A percentile compares a stretch with the other conserved stretches of the same genome.
Evolutionary conservation across 1,140 invertebrate species (phyloP).

Genomic region (Alviniconcha marisindica): DNA sequence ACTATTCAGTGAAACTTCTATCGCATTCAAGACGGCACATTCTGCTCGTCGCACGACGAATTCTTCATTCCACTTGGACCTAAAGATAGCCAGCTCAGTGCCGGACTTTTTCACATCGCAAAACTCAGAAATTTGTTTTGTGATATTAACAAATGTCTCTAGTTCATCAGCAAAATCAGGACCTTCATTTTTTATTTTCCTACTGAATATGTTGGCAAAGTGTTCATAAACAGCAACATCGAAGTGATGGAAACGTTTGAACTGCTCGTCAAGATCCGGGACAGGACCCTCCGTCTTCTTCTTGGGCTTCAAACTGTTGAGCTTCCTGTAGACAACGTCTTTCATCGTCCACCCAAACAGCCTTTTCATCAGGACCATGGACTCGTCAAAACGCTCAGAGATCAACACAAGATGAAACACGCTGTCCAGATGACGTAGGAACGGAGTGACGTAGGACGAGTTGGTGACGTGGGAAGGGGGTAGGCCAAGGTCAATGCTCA

Average conservation of each 20-base stretch:
- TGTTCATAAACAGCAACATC: conserved; percentile 51
- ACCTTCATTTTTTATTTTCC: conserved; percentile 25
- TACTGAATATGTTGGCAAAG: conserved; percentile 41
- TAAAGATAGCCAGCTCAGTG: too few species aligned
- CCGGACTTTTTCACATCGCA: too few species aligned
- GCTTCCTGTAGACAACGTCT: conserved; percentile 6
- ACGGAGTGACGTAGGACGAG: conserved; percentile 36
- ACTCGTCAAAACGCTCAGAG: conserved; percentile 78
- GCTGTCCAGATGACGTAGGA: conserved; percentile 44
- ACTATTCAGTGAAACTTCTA: too few species aligned
- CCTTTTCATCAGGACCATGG: conserved; percentile 76
- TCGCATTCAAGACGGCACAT: background rate
- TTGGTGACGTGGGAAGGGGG: conserved; percentile 17
- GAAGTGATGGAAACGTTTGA: background rate
- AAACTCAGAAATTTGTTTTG: conserved; percentile 18
- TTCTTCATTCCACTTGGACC: background rate
- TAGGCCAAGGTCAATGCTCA: conserved; percentile 58
- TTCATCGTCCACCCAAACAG: conserved; percentile 39
- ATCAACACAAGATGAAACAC: conserved; percentile 78
- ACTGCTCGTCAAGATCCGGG: background rate
- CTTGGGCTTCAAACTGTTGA: background rate
- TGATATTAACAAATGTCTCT: conserved; percentile 26
- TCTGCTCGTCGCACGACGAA: background rate
- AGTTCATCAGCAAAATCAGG: conserved; percentile 38
- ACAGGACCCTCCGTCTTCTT: background rate